A percentile compares a stretch with the other conserved stretches of the same genome.
phyloP scores from a whole-genome alignment of 2,113 vertebrate species.

The Hemibagrus wyckioides region DNA sequence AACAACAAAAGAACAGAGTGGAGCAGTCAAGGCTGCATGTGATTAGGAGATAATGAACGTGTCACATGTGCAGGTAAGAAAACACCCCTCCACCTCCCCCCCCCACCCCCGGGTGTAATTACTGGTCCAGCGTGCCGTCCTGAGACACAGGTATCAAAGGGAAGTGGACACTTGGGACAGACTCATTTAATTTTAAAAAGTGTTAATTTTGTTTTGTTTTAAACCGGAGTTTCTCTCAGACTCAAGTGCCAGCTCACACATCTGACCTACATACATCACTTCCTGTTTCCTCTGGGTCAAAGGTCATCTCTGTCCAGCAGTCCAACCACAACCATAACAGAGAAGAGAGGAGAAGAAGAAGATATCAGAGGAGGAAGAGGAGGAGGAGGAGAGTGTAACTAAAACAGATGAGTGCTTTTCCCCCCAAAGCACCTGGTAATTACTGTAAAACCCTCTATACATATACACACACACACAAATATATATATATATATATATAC shows the following conservation, averaged over 20 bases:
- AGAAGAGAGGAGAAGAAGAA: background rate
- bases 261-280: slow-evolving; percentile 78
- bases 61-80: slow-evolving; percentile 78
- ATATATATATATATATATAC: background rate
- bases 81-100: slow-evolving; percentile 36
- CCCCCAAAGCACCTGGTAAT: background rate
- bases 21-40: slow-evolving; percentile 73
- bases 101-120: slow-evolving; percentile 70
- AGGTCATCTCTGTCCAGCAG: background rate
- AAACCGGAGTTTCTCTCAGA: slow-evolving; percentile 68
- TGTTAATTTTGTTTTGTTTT: slow-evolving; percentile 63
- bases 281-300: background rate
- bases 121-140: slow-evolving; percentile 66
- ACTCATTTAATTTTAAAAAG: slow-evolving; percentile 75
- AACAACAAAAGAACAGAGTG: slow-evolving; percentile 60
- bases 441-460: background rate
- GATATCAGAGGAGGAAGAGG: no score
- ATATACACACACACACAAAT: background rate
- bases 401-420: background rate
- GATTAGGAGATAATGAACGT: slow-evolving; percentile 79
- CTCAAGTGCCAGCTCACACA: slow-evolving; percentile 71
- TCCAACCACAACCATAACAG: background rate
- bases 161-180: slow-evolving; percentile 79
- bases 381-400: background rate
- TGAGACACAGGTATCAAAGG: slow-evolving; percentile 78